phyloP scores from a whole-genome alignment of 2,797 vertebrate species.

The Parauchenoglanis punctatus region DNA sequence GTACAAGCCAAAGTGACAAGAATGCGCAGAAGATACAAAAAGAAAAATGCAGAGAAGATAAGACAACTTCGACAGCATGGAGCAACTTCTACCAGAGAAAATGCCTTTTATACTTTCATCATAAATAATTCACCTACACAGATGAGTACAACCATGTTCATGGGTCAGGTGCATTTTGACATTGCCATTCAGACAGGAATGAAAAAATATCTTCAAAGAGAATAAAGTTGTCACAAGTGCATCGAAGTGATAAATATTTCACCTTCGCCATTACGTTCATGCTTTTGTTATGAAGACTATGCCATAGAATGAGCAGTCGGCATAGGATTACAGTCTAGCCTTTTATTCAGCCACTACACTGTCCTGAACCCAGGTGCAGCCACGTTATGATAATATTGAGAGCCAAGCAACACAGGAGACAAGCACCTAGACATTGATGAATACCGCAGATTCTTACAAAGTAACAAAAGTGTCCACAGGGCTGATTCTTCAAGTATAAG shows the following conservation, averaged over 20 bases:
- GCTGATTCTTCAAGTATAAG: slow-evolving; percentile 1
- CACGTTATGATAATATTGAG: slow-evolving; percentile 30
- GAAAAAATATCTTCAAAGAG: slow-evolving; percentile 34
- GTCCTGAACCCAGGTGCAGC: slow-evolving; percentile 45
- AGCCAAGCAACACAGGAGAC: slow-evolving; percentile 25
- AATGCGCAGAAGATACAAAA: slow-evolving; percentile 9
- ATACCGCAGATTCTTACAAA: slow-evolving; percentile 19
- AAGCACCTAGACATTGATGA: slow-evolving; percentile 34
- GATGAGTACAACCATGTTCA: slow-evolving; percentile 28
- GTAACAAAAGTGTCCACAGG: slow-evolving; percentile 15
- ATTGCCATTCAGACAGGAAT: slow-evolving; percentile 18
- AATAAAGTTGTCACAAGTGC: slow-evolving; percentile 42
- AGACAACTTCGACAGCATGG: slow-evolving; percentile 28
- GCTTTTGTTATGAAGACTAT: slow-evolving; percentile 33
- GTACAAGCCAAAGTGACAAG: slow-evolving; percentile 18
- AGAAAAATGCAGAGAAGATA: not conserved
- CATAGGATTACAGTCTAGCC: slow-evolving; percentile 18
- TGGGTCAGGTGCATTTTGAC: slow-evolving; percentile 29
- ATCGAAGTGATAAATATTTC: slow-evolving; percentile 53
- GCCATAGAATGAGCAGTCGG: slow-evolving; percentile 21
- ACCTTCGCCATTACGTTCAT: slow-evolving; percentile 41
- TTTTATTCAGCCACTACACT: slow-evolving; percentile 29
- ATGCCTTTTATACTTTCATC: slow-evolving; percentile 24
- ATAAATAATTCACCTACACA: slow-evolving; percentile 44
- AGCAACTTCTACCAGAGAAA: slow-evolving; percentile 38